Base-by-base conservation (phyloP, 2,113 vertebrate species). In the Hypocryptadius cinnamomeus region DNA sequence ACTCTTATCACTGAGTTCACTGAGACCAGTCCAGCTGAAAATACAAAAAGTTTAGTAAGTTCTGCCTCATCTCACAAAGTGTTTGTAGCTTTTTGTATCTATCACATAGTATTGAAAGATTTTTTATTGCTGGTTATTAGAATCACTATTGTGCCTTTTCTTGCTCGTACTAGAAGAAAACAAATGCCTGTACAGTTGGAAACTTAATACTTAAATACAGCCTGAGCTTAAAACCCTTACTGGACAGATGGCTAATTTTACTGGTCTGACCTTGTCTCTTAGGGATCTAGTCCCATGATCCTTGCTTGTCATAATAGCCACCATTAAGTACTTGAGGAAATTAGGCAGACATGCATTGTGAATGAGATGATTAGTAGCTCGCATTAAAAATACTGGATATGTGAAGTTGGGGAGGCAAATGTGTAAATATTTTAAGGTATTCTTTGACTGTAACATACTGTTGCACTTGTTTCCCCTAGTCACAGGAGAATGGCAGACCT, bases 191-290 rank as follows among this genome's bases (percentile, higher is more conserved):
- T 94, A 68, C 84, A 92, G 68, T 95, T 97, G 95, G 96, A 97
- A 96, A 96, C 86, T 81, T 97, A 97, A 97, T 98, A 92, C 96
- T 97, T 97, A 97, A 96, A 93, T 94, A 90, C 92, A 97, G 96
- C 93, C 97, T 95, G 84, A 96, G 87, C 96, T 96, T 97, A 97
- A 97, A 97, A 85, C 57, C 85, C 89, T 96, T 95, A 78, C 87
- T 94, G 95, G 96, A 96, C 97, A 98, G 98, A 98, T 98, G 97
- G 98, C 97, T 97, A 97, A 96, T 98, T 98, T 98, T 97, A 92
- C 87, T 95, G 77, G 92, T 95, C 88, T 97, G 96, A 97, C 97
- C 95, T 97, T 96, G 95, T 85, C 69, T 93, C 87, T 90, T 92
- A 94, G 85, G 90, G 94, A 97, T 95, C 87, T 97, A 93, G 86